These are phyloP conservation scores for Leptothorax acervorum DNA, from an alignment of 2,888 invertebrate species.

Conservation along the genomic window DNA sequence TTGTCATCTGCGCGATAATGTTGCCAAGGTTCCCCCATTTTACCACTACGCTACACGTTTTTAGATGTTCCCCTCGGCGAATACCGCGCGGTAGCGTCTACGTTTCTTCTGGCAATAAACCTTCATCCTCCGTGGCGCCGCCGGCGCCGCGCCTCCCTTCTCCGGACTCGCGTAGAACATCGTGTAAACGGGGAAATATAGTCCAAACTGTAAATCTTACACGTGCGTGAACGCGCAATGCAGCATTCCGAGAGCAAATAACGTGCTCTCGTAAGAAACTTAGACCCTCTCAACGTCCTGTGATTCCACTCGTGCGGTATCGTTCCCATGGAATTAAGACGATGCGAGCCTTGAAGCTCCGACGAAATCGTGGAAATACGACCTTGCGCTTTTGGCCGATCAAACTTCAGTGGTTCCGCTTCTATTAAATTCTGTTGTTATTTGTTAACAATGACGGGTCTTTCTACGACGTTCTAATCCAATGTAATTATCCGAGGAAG, in stretches of 20 bases:
- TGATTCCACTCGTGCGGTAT: constrained; percentile 2
- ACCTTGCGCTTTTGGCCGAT: constrained; percentile 8
- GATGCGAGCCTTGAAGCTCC: too few relatives aligned
- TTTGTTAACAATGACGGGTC: not conserved
- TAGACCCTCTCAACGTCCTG: constrained; percentile 11
- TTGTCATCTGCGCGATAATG: constrained; percentile 53
- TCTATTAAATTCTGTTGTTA: not conserved
- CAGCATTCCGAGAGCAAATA: constrained; percentile 27
- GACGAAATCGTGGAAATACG: not conserved
- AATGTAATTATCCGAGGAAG: constrained; percentile 1
- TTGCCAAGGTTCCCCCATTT: constrained; percentile 63
- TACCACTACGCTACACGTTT: constrained; percentile 67
- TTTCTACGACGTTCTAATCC: not conserved
- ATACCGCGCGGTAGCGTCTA: constrained; percentile 44
- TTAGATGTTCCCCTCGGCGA: constrained; percentile 63
- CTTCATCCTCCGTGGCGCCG: not conserved
- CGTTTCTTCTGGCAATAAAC: constrained; percentile 59
- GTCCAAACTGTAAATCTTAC: constrained; percentile 45
- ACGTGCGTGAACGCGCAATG: constrained; percentile 16
- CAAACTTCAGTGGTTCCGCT: not conserved
- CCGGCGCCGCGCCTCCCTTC: not conserved
- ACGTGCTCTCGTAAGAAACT: constrained; percentile 31
- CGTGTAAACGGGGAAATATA: constrained; percentile 30
- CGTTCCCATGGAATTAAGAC: constrained; percentile 10
- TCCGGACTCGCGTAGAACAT: not conserved